Base-by-base conservation (phyloP, 2,113 vertebrate genomes). In the Lucifuga dentata region DNA sequence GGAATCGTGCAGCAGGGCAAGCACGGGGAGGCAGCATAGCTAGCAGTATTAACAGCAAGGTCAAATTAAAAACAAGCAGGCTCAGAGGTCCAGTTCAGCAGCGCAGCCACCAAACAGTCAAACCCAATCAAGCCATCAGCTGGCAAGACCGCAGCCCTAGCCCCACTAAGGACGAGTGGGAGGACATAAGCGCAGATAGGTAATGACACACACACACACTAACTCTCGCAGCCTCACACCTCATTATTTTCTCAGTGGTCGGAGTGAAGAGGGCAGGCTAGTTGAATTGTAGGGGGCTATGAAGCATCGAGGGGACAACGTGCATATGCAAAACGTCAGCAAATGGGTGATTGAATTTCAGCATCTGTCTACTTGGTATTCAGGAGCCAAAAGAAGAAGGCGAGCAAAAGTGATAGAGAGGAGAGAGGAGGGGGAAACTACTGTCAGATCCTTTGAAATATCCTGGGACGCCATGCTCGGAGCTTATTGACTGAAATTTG, bases 401-500 rank as follows among this genome's bases (percentile, higher is more conserved):
- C 93, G 93, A 95, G 77, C 72, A 76, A 94, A 93, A 95, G 90
- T 95, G 96, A 95, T 95, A 95, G 82, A 73, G 73, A 81, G 70
- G 74, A 64, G 78, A 82, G 83, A 73, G 76, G 66, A 62, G 71
- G 76, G 95, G 94, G 93, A 91, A 73, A 85, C 72, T 90, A 92
- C 94, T 96, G 95, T 98, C 95, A 96, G 95, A 98, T 95, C 93
- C 93, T 97, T 95, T 95, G 95, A 97, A 99, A 96, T 97, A 95
- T 95, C 97, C 95, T 96, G 96, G 96, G 96, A 98, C 92, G 95
- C 95, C 96, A 96, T 95, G 95, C 97, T 98, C 90, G 94, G 93
- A 96, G 97, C 94, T 98, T 96, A 98, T 98, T 98, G 96, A 98
- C 96, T 98, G 95, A 97, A 98, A 99, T 99, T 98, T 98, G 96